Conservation (phyloP, 2,888 invertebrate genomes). For the Syritta pipiens region DNA sequence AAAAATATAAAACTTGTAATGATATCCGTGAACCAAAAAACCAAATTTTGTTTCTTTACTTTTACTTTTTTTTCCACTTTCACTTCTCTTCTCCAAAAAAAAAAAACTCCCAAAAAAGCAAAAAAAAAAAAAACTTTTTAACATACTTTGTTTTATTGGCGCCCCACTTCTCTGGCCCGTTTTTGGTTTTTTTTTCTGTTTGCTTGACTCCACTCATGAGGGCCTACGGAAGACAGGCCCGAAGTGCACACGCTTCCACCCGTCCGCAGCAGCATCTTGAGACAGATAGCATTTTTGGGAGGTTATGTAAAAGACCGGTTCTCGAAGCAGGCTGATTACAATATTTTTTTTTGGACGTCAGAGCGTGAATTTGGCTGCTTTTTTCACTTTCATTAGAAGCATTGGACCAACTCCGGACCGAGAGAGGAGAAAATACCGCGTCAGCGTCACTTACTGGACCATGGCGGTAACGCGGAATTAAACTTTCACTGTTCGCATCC, state of each 20-base stretch:
- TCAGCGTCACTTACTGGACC: conserved; percentile 73
- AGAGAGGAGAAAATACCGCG: conserved; percentile 50
- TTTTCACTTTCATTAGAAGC: conserved; percentile 77
- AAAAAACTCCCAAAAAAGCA: conserved; percentile 46
- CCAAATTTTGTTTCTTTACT: background rate
- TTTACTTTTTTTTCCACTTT: conserved; percentile 7
- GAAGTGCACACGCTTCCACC: too few species aligned
- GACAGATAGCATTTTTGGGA: conserved; percentile 17
- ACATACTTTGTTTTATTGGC: conserved; percentile 56
- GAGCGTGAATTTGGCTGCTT: conserved; percentile 34
- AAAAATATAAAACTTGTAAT: conserved; percentile 59
- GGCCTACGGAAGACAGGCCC: too few species aligned
- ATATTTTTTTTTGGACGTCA: conserved; percentile 54
- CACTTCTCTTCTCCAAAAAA: conserved; percentile 10
- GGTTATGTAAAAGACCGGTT: conserved; percentile 55
- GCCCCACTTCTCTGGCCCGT: conserved; percentile 51
- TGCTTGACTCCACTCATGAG: background rate
- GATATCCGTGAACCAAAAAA: conserved; percentile 53
- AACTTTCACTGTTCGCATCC: conserved; percentile 76
- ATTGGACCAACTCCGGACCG: conserved; percentile 43
- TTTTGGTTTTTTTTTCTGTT: conserved; percentile 31
- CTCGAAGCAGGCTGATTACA: conserved; percentile 22
- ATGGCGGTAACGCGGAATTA: conserved; percentile 76
- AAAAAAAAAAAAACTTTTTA: conserved; percentile 19
- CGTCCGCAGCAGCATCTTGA: conserved; percentile 48